Percentiles rank a stretch among this genome's conserved stretches.
Evolutionary conservation across 35 echinoderm and acorn worm species (phyloP).

Genomic region (Lytechinus variegatus): DNA sequence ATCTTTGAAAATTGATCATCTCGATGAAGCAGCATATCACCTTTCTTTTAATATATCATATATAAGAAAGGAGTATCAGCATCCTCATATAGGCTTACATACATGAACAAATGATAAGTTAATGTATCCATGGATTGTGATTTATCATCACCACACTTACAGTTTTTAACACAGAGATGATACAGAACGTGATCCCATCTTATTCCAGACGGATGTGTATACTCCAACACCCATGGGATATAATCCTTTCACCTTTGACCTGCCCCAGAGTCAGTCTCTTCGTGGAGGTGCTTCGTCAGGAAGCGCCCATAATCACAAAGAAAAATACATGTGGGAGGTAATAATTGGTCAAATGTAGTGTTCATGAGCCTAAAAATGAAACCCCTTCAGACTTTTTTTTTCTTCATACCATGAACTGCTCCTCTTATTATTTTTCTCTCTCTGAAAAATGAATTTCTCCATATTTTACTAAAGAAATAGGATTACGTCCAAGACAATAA

Average conservation of each 20-base stretch:
- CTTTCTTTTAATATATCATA: background rate
- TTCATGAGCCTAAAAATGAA: background rate
- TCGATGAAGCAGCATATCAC: background rate
- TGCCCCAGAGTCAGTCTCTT: slow-evolving; percentile 35
- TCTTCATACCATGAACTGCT: background rate
- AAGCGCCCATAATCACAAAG: slow-evolving; percentile 36
- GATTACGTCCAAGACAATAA: background rate
- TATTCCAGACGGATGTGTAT: slow-evolving; percentile 1
- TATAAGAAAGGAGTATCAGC: no score
- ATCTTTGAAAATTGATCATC: background rate
- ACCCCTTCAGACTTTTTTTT: background rate
- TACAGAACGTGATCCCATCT: background rate
- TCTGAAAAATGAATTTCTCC: no score
- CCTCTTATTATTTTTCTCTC: no score
- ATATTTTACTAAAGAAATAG: background rate
- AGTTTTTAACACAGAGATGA: background rate
- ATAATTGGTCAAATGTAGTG: slow-evolving; percentile 31
- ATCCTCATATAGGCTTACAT: background rate
- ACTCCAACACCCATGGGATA: slow-evolving; percentile 31
- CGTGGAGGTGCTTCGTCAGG: slow-evolving; percentile 48
- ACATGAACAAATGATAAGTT: background rate
- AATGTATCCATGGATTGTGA: background rate
- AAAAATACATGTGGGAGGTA: slow-evolving; percentile 56
- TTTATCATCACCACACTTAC: background rate
- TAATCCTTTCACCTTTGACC: slow-evolving; percentile 31